Base-by-base conservation (phyloP, 1,140 invertebrate species). In the silkworm (Bombyx mori) region DNA sequence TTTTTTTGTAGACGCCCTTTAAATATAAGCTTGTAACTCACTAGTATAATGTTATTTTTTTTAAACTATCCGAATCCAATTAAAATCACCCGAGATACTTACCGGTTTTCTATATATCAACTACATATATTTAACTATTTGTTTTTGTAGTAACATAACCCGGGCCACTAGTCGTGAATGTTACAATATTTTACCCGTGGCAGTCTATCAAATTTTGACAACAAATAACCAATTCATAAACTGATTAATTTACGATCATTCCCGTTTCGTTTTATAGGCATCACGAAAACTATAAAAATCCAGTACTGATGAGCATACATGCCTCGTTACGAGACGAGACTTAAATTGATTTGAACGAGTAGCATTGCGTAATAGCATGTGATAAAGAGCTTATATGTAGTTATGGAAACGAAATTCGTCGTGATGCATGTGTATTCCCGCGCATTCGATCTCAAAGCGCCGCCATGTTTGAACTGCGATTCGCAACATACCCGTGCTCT, bases 381-480 rank as follows among this genome's bases (percentile, higher is more conserved):
- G 2, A 35, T 51, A 50, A 50, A 50, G 9, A 18, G 12, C 26
- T 50, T 50, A 22, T 50, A 26, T 51, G 12, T 51, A 35, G 22
- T 51, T 51, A 7, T 51, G 26, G 50, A 51, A 26, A 9, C 18
- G 42, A 18, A 42, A 43, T 42, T 8, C 18, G 62, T 68, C 71
- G 53, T 22, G 18, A 44, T 44, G 75, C 63, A 71, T 63, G 60
- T 56, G 62, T 60, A 58, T 70, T 70, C 69, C 64, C 69, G 64
- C 65, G 68, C 71, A 65, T 58, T 67, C 68, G 69, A 57, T 61
- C 63, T 82, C 83, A 86, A 86, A 86, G 83, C 66, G 69, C 79
- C 79, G 83, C 79, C 81, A 86, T 86, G 85, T 88, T 88, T 88
- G 83, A 79, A 79, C 86, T 86, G 82, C 82, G 79, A 79, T 82